phyloP scores from a whole-genome alignment of 2,888 invertebrate genomes.

The Aethes cnicana region DNA sequence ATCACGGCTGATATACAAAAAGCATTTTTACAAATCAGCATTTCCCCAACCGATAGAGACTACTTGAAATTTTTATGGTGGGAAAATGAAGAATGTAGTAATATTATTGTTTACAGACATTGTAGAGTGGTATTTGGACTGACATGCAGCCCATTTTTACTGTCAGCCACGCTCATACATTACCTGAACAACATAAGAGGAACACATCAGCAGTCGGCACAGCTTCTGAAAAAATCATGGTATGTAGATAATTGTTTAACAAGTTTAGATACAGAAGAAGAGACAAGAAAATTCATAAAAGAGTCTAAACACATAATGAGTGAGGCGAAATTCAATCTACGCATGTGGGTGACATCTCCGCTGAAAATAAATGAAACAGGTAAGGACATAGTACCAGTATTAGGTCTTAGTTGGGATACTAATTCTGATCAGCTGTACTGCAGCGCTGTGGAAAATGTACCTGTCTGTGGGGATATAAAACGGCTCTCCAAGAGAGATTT shows the following conservation, averaged over 20 bases:
- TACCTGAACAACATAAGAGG: background rate
- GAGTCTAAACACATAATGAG: background rate
- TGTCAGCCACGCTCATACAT: background rate
- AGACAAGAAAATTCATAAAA: background rate
- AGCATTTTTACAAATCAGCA: slow-evolving; percentile 43
- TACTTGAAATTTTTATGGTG: slow-evolving; percentile 28
- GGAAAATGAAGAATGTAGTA: slow-evolving; percentile 1
- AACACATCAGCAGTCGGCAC: background rate
- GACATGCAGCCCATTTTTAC: slow-evolving; percentile 8
- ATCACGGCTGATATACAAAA: slow-evolving; percentile 41
- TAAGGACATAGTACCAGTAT: background rate
- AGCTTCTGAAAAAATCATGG: background rate
- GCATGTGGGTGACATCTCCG: background rate
- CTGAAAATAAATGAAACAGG: background rate
- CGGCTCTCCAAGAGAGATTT: background rate
- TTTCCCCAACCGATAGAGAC: slow-evolving; percentile 8
- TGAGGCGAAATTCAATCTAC: background rate
- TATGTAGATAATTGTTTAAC: background rate
- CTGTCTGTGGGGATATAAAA: background rate
- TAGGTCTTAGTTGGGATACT: background rate
- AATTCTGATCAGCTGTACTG: background rate
- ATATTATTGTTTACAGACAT: slow-evolving; percentile 15
- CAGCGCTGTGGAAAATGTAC: background rate
- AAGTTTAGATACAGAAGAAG: background rate
- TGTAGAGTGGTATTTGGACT: slow-evolving; percentile 26